These are phyloP conservation scores for Ophion obscuratus DNA, from an alignment of 2,888 invertebrate species.

Conservation along the genomic window DNA sequence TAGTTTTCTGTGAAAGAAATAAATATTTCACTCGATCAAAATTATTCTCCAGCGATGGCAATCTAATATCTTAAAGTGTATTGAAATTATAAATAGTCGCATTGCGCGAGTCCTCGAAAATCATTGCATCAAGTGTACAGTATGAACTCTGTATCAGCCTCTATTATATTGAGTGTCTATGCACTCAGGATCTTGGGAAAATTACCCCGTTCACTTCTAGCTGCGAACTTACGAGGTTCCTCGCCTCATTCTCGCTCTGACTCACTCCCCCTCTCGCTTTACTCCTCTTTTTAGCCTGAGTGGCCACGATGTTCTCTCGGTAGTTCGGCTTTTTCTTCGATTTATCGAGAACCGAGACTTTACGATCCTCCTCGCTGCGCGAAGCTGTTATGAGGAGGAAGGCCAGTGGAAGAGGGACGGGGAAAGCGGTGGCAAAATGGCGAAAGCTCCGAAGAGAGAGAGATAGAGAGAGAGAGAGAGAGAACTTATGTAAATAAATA, in stretches of 20 bases:
- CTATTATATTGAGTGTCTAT: neutral
- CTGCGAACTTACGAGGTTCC: neutral
- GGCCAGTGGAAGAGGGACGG: conserved; percentile 14
- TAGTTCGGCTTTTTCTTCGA: conserved; percentile 32
- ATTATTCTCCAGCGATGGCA: neutral
- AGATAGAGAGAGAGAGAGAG: neutral
- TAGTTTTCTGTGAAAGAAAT: neutral
- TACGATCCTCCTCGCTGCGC: conserved; percentile 33
- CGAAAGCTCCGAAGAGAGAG: neutral
- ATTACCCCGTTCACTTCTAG: neutral
- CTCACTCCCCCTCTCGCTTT: neutral
- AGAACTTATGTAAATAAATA: neutral
- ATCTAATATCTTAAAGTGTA: neutral
- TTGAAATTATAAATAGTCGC: neutral
- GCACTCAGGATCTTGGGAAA: conserved; percentile 3
- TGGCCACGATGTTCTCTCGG: conserved; percentile 4
- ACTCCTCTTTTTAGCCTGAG: neutral
- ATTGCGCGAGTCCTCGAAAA: neutral
- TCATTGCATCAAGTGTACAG: neutral
- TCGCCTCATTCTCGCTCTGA: neutral
- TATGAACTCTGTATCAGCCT: neutral
- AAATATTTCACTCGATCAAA: neutral
- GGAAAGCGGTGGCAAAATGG: conserved; percentile 14
- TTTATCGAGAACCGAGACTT: conserved; percentile 50
- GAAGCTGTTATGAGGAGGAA: conserved; percentile 13